These are phyloP conservation scores for Drosophila tani DNA, from an alignment of 1,140 invertebrate genomes.

Conservation along the genomic window DNA sequence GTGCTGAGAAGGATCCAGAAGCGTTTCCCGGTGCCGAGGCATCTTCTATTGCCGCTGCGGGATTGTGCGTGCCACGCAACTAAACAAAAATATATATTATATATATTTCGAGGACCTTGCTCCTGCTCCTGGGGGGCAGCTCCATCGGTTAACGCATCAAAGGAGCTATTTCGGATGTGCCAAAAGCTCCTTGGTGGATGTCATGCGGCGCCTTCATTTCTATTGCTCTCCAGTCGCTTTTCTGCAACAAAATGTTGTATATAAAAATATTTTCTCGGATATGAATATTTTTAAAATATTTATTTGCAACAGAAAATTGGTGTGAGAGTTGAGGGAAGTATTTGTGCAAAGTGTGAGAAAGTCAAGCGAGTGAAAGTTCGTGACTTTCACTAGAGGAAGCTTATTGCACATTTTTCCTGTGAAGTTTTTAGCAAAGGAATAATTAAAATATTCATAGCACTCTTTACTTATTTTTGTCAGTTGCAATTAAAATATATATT, in stretches of 20 bases:
- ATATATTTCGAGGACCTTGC: slow-evolving; percentile 37
- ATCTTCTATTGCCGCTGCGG: slow-evolving; percentile 32
- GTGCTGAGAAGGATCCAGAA: slow-evolving; percentile 1
- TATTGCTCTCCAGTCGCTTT: slow-evolving; percentile 31
- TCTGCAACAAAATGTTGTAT: slow-evolving; percentile 24
- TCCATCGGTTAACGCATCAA: slow-evolving; percentile 40
- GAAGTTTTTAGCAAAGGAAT: slow-evolving; percentile 2
- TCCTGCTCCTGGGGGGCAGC: slow-evolving; percentile 41
- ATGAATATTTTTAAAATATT: slow-evolving; percentile 34
- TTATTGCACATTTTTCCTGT: slow-evolving; percentile 7
- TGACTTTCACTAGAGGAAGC: slow-evolving; percentile 22
- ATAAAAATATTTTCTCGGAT: slow-evolving; percentile 12
- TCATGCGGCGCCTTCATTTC: slow-evolving; percentile 46
- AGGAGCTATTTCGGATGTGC: slow-evolving; percentile 44
- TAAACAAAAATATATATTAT: slow-evolving; percentile 36
- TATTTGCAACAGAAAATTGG: slow-evolving; percentile 10
- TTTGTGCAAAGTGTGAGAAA: slow-evolving; percentile 11
- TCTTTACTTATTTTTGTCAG: background rate
- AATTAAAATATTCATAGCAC: background rate
- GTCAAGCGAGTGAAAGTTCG: slow-evolving; percentile 33
- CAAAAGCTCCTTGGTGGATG: slow-evolving; percentile 38
- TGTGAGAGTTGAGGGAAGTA: background rate
- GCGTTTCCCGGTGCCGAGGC: background rate
- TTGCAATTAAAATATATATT: slow-evolving; percentile 1
- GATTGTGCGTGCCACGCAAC: slow-evolving; percentile 40